These are phyloP conservation scores for Onychomys arenicola DNA, from an alignment of 2,797 vertebrate genomes.

Conservation along the genomic window DNA sequence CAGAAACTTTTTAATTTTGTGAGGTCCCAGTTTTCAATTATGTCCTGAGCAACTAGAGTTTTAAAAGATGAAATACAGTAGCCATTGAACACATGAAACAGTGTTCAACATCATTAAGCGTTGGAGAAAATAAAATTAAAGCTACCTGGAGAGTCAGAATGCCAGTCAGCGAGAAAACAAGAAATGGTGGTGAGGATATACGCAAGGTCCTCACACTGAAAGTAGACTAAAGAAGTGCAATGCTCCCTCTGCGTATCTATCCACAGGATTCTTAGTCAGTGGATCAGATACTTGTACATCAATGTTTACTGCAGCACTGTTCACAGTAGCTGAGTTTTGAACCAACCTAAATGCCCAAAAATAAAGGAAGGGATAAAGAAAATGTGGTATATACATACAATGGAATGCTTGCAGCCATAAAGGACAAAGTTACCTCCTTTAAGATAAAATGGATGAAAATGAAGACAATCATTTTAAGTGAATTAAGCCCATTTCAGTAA, in stretches of 20 bases:
- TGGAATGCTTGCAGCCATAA: too few relatives aligned
- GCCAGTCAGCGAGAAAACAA: background rate
- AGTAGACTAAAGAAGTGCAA: background rate
- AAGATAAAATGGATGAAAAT: too few relatives aligned
- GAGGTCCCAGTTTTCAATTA: background rate
- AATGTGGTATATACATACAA: too few relatives aligned
- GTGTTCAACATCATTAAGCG: background rate
- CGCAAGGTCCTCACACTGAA: background rate
- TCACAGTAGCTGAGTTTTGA: too few relatives aligned
- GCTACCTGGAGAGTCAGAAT: background rate
- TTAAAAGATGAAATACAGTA: background rate
- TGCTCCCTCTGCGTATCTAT: background rate
- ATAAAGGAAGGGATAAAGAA: too few relatives aligned
- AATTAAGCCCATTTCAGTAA: background rate
- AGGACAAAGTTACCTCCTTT: too few relatives aligned
- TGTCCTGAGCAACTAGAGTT: background rate
- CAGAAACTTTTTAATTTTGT: background rate
- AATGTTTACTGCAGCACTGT: too few relatives aligned
- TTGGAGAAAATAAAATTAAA: background rate
- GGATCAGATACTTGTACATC: too few relatives aligned
- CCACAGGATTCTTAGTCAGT: background rate
- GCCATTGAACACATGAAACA: background rate
- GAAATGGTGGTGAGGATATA: background rate
- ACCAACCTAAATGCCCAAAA: too few relatives aligned
- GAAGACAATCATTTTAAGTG: background rate